Evolutionary conservation across 2,113 vertebrate species (phyloP), one percentile per base, ranked within the genome.

Genomic region (Rhinoderma darwinii): DNA sequence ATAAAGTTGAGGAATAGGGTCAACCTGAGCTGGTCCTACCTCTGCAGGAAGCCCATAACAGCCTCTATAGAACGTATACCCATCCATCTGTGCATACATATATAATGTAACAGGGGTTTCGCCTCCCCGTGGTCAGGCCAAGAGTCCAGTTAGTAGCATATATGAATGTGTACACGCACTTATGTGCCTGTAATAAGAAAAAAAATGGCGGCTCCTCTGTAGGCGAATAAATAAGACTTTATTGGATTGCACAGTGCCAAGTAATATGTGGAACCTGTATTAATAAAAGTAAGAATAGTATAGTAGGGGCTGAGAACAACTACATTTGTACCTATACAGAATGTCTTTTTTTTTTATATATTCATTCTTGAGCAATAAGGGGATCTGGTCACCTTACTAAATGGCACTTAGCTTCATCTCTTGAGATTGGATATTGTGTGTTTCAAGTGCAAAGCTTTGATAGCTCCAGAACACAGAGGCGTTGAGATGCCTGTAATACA

Each of bases 401-500:
- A 63, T 27, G 22, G 22, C 35, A 9, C 37, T 81, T 61, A 61
- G 10, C 37, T 81, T 27, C n/a, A 27, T 81, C 54, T 27, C 56
- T 12, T 10, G 54, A 81, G 78, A 81, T 27, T 81, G 78, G 37
- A 81, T 61, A 44, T 43, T 61, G 78, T 43, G 56, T 6, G 54
- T 63, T 61, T 81, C 35, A 81, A 61, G 56, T 63, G 78, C 54
- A 54, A 37, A 81, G 78, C 78, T 43, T 41, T 63, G 78, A 81
- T 61, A 27, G 78, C 37, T 14, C 18, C 78, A 63, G 35, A 61
- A 63, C 25, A 81, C 35, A 30, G 35, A 27, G 56, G 35, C 32
- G 51, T n/a, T 41, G 75, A 30, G 37, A 78, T 30, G 77, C 54
- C 77, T 59, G 78, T 61, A 61, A 81, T 81, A 81, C 54, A 37